Evolutionary conservation across 1,140 invertebrate genomes (phyloP).

Genomic region (Whitmania pigra): DNA sequence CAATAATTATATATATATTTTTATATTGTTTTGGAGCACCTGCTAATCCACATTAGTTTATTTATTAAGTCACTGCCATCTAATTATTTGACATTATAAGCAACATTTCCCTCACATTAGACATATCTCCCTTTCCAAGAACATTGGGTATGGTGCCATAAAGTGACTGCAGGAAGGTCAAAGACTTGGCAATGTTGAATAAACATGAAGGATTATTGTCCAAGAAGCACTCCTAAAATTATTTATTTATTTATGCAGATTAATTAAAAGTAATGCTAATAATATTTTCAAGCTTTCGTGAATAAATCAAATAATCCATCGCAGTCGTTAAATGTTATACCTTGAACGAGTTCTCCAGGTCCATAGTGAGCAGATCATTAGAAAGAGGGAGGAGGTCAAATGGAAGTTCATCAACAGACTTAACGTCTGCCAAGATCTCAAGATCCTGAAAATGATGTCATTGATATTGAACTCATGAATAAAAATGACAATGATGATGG

Average conservation of each 20-base stretch:
- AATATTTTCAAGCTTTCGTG: background rate
- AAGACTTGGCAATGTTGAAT: conserved; percentile 71
- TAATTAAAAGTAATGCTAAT: background rate
- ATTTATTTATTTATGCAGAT: background rate
- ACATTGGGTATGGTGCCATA: conserved; percentile 80
- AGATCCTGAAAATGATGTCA: conserved; percentile 49
- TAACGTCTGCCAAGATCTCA: conserved; percentile 65
- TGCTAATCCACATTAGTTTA: too few species aligned
- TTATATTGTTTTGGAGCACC: too few species aligned
- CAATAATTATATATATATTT: too few species aligned
- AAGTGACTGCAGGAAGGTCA: conserved; percentile 69
- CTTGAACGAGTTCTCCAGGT: conserved; percentile 62
- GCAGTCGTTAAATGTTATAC: conserved; percentile 26
- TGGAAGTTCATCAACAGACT: conserved; percentile 66
- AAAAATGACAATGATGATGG: background rate
- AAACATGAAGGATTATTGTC: conserved; percentile 77
- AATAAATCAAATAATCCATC: background rate
- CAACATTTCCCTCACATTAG: conserved; percentile 46
- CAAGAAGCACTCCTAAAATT: conserved; percentile 59
- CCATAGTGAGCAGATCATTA: conserved; percentile 81
- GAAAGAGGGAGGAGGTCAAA: conserved; percentile 83
- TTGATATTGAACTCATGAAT: background rate
- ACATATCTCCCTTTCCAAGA: conserved; percentile 74
- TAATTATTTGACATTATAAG: background rate
- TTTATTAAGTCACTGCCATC: too few species aligned